These are phyloP conservation scores for Arctocebus calabarensis DNA, from an alignment of 2,797 vertebrate species.

Conservation along the genomic window DNA sequence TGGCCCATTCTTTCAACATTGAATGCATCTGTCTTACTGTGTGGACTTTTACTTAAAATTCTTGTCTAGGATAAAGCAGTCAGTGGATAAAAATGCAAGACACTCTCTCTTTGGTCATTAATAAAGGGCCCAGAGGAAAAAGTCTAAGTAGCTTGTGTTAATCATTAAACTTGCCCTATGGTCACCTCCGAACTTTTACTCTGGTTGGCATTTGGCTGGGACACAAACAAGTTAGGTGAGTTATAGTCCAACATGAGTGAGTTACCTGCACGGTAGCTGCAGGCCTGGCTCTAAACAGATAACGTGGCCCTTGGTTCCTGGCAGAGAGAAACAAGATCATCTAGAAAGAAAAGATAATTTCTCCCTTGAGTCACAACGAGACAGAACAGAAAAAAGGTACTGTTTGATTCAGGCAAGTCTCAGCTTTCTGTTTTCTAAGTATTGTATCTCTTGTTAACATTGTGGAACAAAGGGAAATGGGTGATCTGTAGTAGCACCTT, in stretches of 20 bases:
- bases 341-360: slow-evolving; percentile 39
- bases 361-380: slow-evolving; percentile 34
- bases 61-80: background rate
- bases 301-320: fast-evolving
- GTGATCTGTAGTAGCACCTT: background rate
- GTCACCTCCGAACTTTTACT: slow-evolving; percentile 72
- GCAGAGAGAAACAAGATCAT: slow-evolving; percentile 26
- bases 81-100: slow-evolving; percentile 58
- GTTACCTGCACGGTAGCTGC: background rate
- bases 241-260: slow-evolving; percentile 28
- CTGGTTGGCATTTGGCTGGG: background rate
- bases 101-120: background rate
- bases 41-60: slow-evolving; percentile 62
- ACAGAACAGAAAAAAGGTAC: slow-evolving; percentile 70
- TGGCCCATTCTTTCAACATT: slow-evolving; percentile 54
- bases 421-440: background rate
- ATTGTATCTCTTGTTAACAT: background rate
- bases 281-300: background rate
- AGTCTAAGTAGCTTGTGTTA: slow-evolving; percentile 83
- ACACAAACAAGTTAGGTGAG: slow-evolving; percentile 79
- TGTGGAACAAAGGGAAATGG: background rate
- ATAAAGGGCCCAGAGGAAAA: slow-evolving; percentile 59
- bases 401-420: slow-evolving; percentile 23
- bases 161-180: slow-evolving; percentile 86
- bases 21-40: slow-evolving; percentile 28